These are phyloP conservation scores for Trissolcus basalis DNA, from an alignment of 1,140 invertebrate species.

Conservation along the genomic window DNA sequence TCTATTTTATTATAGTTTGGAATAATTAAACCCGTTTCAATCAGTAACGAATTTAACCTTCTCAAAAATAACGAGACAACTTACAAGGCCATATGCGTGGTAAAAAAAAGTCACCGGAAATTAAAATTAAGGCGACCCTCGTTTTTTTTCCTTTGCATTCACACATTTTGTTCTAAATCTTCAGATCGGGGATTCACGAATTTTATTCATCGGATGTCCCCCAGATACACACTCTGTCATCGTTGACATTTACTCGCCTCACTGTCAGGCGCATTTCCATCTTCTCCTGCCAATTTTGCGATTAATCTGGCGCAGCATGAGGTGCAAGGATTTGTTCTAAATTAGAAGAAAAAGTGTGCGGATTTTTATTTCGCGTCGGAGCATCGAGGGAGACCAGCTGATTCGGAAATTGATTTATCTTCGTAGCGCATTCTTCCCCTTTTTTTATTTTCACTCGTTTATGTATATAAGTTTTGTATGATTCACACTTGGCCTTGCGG, in stretches of 20 bases:
- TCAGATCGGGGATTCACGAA: slow-evolving; percentile 28
- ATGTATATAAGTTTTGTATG: slow-evolving; percentile 6
- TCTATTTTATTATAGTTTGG: too few species aligned
- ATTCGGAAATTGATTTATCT: slow-evolving; percentile 18
- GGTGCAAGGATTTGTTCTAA: slow-evolving; percentile 17
- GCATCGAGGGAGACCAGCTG: neutral
- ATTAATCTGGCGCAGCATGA: slow-evolving; percentile 22
- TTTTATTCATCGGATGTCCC: slow-evolving; percentile 60
- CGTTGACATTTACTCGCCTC: slow-evolving; percentile 16
- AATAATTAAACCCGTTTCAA: too few species aligned
- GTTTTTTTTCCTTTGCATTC: slow-evolving; percentile 21
- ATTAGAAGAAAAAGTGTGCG: slow-evolving; percentile 11
- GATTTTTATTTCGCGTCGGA: neutral
- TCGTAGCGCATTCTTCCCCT: neutral
- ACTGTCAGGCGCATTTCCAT: slow-evolving; percentile 4
- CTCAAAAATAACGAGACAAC: too few species aligned
- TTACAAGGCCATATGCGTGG: too few species aligned
- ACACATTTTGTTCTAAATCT: slow-evolving; percentile 25
- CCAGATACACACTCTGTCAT: slow-evolving; percentile 12
- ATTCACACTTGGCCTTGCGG: slow-evolving; percentile 29
- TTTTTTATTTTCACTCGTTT: slow-evolving; percentile 4
- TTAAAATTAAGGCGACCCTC: slow-evolving; percentile 43
- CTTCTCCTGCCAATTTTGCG: slow-evolving; percentile 18
- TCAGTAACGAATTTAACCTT: too few species aligned
- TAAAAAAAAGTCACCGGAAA: slow-evolving; percentile 21